phyloP scores from a whole-genome alignment of 2,888 invertebrate species.

The Coecobrya sp. region DNA sequence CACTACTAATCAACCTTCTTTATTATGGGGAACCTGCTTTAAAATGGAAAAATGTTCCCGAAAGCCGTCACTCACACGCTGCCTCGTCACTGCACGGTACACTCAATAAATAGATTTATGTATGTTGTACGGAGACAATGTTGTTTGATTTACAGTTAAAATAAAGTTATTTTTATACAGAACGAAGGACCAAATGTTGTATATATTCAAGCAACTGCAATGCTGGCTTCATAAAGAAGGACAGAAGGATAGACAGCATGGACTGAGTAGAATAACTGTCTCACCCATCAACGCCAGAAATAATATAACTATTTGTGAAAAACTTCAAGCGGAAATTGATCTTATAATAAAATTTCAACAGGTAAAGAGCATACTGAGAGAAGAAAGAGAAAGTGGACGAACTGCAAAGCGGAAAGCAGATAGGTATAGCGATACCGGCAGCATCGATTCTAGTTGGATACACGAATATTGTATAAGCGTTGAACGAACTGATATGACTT shows the following conservation, averaged over 20 bases:
- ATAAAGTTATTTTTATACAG: conserved; percentile 47
- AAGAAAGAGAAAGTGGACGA: conserved; percentile 27
- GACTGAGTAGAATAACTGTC: conserved; percentile 50
- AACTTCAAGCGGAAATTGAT: conserved; percentile 30
- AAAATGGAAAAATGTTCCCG: conserved; percentile 71
- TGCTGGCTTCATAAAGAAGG: conserved; percentile 57
- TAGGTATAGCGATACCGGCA: not conserved
- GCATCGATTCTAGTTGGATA: conserved; percentile 42
- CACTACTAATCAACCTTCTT: conserved; percentile 45
- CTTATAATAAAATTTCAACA: conserved; percentile 39
- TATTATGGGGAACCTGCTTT: conserved; percentile 74
- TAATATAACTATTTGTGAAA: not conserved
- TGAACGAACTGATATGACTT: conserved; percentile 28
- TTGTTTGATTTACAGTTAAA: too few relatives aligned
- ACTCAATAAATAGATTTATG: too few relatives aligned
- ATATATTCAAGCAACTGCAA: conserved; percentile 38
- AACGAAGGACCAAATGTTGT: conserved; percentile 72
- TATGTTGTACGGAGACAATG: too few relatives aligned
- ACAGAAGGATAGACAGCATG: conserved; percentile 9
- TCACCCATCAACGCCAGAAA: not conserved
- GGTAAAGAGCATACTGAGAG: not conserved
- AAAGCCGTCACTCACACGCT: conserved; percentile 59
- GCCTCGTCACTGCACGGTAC: conserved; percentile 73
- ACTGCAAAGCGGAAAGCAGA: not conserved
- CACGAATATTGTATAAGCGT: conserved; percentile 29